These are phyloP conservation scores for Leptopilina boulardi DNA, from an alignment of 1,140 invertebrate species.

Conservation along the genomic window DNA sequence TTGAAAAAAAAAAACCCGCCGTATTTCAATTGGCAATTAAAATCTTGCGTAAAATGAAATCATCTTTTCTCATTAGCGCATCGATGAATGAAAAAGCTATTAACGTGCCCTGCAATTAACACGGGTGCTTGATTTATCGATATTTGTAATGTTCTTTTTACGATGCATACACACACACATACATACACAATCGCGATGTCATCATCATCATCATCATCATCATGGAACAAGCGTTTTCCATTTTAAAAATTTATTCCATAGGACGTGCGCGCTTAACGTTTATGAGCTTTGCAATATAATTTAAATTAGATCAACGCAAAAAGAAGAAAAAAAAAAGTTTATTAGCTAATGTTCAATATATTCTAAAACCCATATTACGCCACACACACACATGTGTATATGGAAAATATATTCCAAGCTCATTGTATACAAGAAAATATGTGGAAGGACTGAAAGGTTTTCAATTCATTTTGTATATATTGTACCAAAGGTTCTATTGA, in stretches of 20 bases:
- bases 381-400: too few relatives aligned
- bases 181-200: too few relatives aligned
- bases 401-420: not conserved
- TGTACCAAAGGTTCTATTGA: not conserved
- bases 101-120: conserved; percentile 19
- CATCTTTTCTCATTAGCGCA: conserved; percentile 15
- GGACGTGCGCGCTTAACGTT: not conserved
- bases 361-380: not conserved
- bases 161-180: not conserved
- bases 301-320: conserved; percentile 8
- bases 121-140: conserved; percentile 3
- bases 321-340: conserved; percentile 6
- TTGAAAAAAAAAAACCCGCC: not conserved
- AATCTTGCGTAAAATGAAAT: conserved; percentile 7
- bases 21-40: not conserved
- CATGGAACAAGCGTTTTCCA: not conserved
- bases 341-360: conserved; percentile 16
- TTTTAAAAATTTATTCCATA: not conserved
- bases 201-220: not conserved
- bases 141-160: not conserved
- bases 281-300: conserved; percentile 8
- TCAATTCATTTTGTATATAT: not conserved
- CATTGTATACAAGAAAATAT: not conserved
- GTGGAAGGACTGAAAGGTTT: conserved; percentile 2
- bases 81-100: conserved; percentile 21